Percentiles rank a stretch among this genome's conserved stretches.
These are phyloP conservation scores for Rhinichthys klamathensis DNA, from an alignment of 2,113 vertebrate species.

Conservation along the genomic window DNA sequence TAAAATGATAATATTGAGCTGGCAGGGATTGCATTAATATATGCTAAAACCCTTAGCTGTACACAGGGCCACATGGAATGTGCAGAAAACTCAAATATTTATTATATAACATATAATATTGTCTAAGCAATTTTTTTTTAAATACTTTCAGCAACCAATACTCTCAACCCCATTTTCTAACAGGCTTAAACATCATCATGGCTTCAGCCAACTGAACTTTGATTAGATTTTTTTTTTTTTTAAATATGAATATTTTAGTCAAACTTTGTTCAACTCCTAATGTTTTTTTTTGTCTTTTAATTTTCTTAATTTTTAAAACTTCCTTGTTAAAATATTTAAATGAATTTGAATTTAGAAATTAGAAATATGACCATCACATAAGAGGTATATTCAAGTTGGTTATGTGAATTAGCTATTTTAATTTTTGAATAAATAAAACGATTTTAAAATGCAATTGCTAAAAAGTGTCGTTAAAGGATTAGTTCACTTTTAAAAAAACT, in stretches of 20 bases:
- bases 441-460: not conserved
- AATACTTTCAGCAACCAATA: not conserved
- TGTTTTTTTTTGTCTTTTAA: not conserved
- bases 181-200: not conserved
- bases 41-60: not conserved
- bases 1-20: no score
- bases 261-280: not conserved
- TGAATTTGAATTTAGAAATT: not conserved
- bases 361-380: no score
- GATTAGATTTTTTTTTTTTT: not conserved
- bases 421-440: not conserved
- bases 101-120: not conserved
- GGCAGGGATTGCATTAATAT: not conserved
- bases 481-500: no score
- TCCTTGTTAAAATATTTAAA: not conserved
- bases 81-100: not conserved
- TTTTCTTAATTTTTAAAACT: no score
- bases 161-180: not conserved
- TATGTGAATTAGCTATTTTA: no score
- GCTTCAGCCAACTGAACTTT: no score
- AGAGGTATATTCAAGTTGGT: no score
- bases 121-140: not conserved
- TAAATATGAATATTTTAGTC: not conserved
- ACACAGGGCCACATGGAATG: not conserved
- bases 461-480: not conserved